These are phyloP conservation scores for Heliconius himera DNA, from an alignment of 1,140 invertebrate genomes.

Conservation along the genomic window DNA sequence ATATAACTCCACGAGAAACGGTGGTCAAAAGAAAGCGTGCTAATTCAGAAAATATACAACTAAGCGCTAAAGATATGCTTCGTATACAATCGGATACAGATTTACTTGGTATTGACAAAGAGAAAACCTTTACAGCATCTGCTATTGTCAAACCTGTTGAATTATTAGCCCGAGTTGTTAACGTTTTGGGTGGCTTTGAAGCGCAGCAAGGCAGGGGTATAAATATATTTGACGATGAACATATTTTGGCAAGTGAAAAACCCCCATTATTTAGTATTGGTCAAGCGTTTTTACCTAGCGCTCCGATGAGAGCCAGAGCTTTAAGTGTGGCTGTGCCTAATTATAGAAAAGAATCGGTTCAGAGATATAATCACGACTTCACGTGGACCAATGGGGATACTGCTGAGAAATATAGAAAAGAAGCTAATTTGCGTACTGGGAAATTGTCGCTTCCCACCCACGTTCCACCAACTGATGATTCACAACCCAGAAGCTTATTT, in stretches of 20 bases:
- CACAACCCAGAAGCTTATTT: conserved; percentile 61
- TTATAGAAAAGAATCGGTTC: conserved; percentile 69
- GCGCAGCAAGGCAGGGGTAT: conserved; percentile 78
- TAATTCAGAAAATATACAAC: conserved; percentile 83
- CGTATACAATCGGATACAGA: conserved; percentile 89
- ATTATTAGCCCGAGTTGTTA: conserved; percentile 87
- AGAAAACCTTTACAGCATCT: conserved; percentile 86
- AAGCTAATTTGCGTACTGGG: conserved; percentile 75
- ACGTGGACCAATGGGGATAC: conserved; percentile 87
- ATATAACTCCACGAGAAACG: conserved; percentile 77
- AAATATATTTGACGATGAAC: conserved; percentile 85
- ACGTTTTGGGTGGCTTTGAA: conserved; percentile 86
- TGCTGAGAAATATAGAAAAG: conserved; percentile 81
- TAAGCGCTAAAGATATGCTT: conserved; percentile 78
- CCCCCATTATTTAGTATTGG: conserved; percentile 82
- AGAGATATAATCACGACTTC: conserved; percentile 81
- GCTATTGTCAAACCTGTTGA: conserved; percentile 87
- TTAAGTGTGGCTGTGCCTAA: conserved; percentile 77
- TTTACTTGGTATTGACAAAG: conserved; percentile 88
- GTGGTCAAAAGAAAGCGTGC: conserved; percentile 82
- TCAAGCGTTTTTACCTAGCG: conserved; percentile 70
- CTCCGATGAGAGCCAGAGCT: conserved; percentile 81
- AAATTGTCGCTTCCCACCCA: conserved; percentile 67
- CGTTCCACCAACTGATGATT: conserved; percentile 41
- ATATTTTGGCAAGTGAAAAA: conserved; percentile 86